Conservation (phyloP, 2,797 vertebrate genomes). For the Hemitrygon akajei region DNA sequence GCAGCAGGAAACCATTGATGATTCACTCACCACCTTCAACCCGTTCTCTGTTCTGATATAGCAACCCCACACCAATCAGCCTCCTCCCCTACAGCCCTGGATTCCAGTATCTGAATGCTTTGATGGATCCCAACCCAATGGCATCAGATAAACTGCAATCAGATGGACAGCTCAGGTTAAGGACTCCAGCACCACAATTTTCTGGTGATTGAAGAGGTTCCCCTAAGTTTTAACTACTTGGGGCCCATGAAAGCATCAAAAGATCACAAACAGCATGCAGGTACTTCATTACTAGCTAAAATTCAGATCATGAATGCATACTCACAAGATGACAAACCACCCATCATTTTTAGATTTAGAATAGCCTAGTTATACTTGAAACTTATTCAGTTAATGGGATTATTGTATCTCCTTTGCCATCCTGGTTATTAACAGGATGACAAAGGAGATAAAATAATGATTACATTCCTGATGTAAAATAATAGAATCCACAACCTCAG, state of each 20-base stretch:
- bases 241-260: neutral
- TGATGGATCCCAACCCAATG: too few relatives aligned
- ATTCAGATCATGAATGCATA: neutral
- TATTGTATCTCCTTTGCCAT: too few relatives aligned
- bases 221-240: neutral
- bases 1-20: too few relatives aligned
- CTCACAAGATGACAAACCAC: neutral
- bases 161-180: too few relatives aligned
- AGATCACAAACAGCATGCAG: neutral
- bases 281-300: neutral
- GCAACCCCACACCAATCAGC: too few relatives aligned
- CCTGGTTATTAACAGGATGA: neutral
- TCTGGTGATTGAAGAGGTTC: neutral
- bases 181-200: neutral
- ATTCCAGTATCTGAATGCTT: neutral
- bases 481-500: neutral
- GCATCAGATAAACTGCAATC: too few relatives aligned
- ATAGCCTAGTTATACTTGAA: neutral
- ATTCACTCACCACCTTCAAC: too few relatives aligned
- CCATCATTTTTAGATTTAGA: neutral
- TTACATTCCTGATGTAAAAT: conserved; percentile 3
- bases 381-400: neutral
- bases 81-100: too few relatives aligned
- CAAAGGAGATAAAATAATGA: neutral
- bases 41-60: too few relatives aligned